A percentile compares a stretch with the other conserved stretches of the same genome.
These are phyloP conservation scores for Scolanthus callimorphus DNA, from an alignment of 92 coral and sea anemone genomes.

Conservation along the genomic window DNA sequence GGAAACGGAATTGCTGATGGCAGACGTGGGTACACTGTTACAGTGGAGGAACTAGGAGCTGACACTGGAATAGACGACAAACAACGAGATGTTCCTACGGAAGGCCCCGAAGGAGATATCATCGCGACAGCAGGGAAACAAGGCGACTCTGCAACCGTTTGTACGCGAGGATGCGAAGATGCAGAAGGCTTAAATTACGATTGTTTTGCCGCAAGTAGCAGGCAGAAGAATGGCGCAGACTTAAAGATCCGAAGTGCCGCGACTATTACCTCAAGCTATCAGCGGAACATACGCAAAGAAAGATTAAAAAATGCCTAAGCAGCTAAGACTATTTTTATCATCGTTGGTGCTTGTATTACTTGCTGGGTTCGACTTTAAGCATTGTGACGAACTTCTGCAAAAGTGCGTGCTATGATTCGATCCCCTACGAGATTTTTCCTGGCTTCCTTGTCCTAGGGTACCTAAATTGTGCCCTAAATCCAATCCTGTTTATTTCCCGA, in stretches of 20 bases:
- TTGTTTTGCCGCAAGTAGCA: not conserved
- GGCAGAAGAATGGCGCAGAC: not conserved
- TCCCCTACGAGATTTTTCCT: not conserved
- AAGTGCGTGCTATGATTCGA: slow-evolving; percentile 1
- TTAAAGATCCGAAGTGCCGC: not conserved
- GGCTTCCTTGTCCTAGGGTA: slow-evolving; percentile 40
- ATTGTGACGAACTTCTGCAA: slow-evolving; percentile 26
- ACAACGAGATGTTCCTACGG: too few species aligned
- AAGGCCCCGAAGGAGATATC: not conserved
- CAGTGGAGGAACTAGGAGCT: too few species aligned
- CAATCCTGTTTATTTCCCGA: slow-evolving; percentile 35
- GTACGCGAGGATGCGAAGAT: too few species aligned
- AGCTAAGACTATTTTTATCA: slow-evolving; percentile 50
- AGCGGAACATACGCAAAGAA: slow-evolving; percentile 6
- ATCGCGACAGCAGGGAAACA: not conserved
- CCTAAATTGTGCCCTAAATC: slow-evolving; percentile 52
- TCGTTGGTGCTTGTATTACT: slow-evolving; percentile 41
- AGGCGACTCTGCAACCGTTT: too few species aligned
- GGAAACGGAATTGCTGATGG: too few species aligned
- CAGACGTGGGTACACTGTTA: too few species aligned
- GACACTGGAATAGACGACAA: too few species aligned
- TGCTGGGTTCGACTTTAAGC: slow-evolving; percentile 54
- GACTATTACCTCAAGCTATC: not conserved
- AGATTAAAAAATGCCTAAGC: slow-evolving; percentile 40
- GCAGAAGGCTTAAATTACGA: too few species aligned